These are phyloP conservation scores for Lethrus apterus DNA, from an alignment of 1,140 invertebrate genomes.

Conservation along the genomic window DNA sequence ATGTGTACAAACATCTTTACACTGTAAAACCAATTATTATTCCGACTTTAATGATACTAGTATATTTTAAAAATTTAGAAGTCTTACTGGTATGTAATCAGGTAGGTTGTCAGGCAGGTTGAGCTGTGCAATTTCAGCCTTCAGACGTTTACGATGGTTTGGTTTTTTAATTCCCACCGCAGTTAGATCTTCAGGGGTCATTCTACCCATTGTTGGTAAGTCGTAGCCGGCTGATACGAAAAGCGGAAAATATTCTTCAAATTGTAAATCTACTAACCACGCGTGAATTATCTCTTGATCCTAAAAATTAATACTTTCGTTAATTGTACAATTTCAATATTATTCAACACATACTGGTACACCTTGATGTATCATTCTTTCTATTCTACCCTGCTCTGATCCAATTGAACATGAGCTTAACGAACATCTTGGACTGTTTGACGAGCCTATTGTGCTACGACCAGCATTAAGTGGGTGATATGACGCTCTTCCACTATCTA, in stretches of 20 bases:
- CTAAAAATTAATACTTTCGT: conserved; percentile 45
- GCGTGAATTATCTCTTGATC: conserved; percentile 88
- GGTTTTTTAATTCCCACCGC: conserved; percentile 93
- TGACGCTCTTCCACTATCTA: conserved; percentile 88
- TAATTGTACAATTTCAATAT: neutral
- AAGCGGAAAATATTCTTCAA: conserved; percentile 91
- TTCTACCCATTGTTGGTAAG: conserved; percentile 91
- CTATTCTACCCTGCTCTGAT: conserved; percentile 59
- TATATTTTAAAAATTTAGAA: neutral
- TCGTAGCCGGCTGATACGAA: conserved; percentile 96
- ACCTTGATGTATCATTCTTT: conserved; percentile 57
- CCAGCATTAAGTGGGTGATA: conserved; percentile 45
- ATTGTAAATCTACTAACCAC: conserved; percentile 91
- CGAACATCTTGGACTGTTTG: conserved; percentile 49
- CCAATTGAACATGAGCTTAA: conserved; percentile 69
- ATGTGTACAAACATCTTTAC: no score
- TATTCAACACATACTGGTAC: conserved; percentile 45
- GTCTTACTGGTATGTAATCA: conserved; percentile 80
- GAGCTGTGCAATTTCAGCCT: conserved; percentile 91
- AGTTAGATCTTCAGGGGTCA: conserved; percentile 93
- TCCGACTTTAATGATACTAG: no score
- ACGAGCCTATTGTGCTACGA: conserved; percentile 38
- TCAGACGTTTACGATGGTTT: conserved; percentile 90
- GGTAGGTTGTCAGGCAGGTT: conserved; percentile 90
- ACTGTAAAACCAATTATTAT: no score